Conservation (phyloP, 30 jellyfish, hydroid and myxozoan genomes). For the Chironex yamaguchii region DNA sequence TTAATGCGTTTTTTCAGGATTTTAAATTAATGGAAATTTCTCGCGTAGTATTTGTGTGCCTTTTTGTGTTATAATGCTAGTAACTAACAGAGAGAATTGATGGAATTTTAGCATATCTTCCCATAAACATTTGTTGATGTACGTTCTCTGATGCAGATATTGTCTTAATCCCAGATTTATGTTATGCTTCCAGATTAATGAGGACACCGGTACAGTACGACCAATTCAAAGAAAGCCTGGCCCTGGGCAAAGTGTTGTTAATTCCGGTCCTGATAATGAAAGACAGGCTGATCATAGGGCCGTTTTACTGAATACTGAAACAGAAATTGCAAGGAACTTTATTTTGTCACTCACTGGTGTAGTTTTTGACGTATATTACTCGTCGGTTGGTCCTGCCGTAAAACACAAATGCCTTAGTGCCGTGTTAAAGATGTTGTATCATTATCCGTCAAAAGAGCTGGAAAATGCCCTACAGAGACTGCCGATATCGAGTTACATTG, state of each 20-base stretch:
- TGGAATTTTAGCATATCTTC: too few relatives aligned
- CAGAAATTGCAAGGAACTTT: conserved; percentile 59
- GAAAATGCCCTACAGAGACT: conserved; percentile 61
- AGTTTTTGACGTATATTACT: conserved; percentile 89
- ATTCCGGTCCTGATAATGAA: conserved; percentile 39
- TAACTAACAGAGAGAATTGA: too few relatives aligned
- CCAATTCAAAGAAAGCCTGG: conserved; percentile 91
- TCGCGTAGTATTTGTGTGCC: too few relatives aligned
- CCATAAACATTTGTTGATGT: too few relatives aligned
- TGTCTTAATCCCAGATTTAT: too few relatives aligned
- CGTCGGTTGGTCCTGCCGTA: conserved; percentile 98
- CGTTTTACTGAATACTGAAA: conserved; percentile 53
- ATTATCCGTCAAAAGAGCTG: conserved; percentile 66
- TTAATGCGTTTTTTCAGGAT: too few relatives aligned
- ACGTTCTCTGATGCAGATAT: too few relatives aligned
- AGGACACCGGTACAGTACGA: conserved; percentile 96
- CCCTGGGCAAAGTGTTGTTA: conserved; percentile 50
- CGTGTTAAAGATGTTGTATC: conserved; percentile 87
- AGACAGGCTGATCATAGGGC: conserved; percentile 73
- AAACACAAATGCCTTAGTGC: conserved; percentile 88
- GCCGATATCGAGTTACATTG: conserved; percentile 93
- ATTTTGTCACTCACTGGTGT: conserved; percentile 77
- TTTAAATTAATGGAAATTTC: too few relatives aligned
- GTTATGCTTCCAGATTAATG: conserved; percentile 74
- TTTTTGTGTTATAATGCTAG: too few relatives aligned